These are phyloP conservation scores for Phymorhynchus buccinoides DNA, from an alignment of 1,140 invertebrate genomes.

Conservation along the genomic window DNA sequence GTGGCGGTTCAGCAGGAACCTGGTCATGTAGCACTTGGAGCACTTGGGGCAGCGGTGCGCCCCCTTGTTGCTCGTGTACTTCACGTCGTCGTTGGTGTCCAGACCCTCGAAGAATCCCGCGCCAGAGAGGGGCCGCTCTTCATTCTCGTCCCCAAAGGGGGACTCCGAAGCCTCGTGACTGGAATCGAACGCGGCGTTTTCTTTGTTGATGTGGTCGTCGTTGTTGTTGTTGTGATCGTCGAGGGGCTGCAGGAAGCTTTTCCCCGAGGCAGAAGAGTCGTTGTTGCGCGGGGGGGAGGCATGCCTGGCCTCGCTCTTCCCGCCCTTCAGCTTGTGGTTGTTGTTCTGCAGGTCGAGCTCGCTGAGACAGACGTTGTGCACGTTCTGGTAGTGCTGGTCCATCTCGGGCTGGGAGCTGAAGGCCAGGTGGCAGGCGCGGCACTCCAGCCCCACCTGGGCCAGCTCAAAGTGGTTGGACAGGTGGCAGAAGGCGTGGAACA, in stretches of 20 bases:
- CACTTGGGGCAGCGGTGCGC: conserved; percentile 87
- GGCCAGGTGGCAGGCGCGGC: conserved; percentile 67
- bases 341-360: conserved; percentile 31
- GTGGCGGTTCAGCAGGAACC: conserved; percentile 98
- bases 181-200: conserved; percentile 35
- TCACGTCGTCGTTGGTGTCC: background rate
- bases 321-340: conserved; percentile 18
- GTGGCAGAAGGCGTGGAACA: conserved; percentile 71
- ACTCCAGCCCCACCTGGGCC: conserved; percentile 66
- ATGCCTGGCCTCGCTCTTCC: background rate
- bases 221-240: conserved; percentile 39
- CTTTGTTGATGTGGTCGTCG: conserved; percentile 44
- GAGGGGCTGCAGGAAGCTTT: background rate
- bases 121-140: background rate
- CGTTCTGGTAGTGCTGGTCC: conserved; percentile 60
- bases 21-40: conserved; percentile 96
- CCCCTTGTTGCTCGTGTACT: conserved; percentile 2
- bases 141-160: background rate
- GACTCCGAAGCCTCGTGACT: background rate
- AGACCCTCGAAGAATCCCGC: background rate
- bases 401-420: conserved; percentile 69
- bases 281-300: background rate
- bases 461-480: conserved; percentile 69
- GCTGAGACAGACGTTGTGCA: background rate
- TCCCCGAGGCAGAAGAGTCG: background rate